These are phyloP conservation scores for Scylla paramamosain DNA, from an alignment of 1,140 invertebrate genomes.

Conservation along the genomic window DNA sequence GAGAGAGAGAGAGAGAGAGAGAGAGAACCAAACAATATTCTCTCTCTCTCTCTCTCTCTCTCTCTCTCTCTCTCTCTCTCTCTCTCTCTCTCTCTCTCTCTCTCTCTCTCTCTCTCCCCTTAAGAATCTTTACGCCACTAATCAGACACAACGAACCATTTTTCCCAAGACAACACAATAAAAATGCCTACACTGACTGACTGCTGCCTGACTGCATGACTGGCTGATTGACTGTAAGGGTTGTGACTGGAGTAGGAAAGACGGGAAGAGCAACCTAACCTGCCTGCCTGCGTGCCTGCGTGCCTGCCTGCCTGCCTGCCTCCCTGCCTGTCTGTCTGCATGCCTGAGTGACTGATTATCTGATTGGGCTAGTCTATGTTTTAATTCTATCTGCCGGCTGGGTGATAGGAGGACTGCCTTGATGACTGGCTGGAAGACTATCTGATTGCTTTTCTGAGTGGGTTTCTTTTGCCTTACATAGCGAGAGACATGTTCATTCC, in stretches of 20 bases:
- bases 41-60: background rate
- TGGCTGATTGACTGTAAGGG: background rate
- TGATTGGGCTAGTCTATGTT: background rate
- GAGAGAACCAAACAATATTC: background rate
- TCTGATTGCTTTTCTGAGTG: background rate
- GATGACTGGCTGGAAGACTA: background rate
- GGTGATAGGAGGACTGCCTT: background rate
- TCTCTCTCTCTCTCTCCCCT: background rate
- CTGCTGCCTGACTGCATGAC: no score
- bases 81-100: background rate
- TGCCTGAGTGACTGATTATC: background rate
- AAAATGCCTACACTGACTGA: background rate
- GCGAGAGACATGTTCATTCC: no score
- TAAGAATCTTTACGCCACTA: background rate
- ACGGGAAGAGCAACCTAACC: background rate
- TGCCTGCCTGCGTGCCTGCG: no score
- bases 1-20: background rate
- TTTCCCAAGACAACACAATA: background rate
- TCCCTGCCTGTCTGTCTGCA: background rate
- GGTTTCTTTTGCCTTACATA: no score
- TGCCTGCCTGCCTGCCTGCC: background rate
- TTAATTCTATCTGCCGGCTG: background rate
- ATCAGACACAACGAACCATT: background rate
- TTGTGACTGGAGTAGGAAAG: background rate
- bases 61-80: slow-evolving; percentile 35